Base-by-base conservation (phyloP, 2,888 invertebrate genomes). In the Lissocephala sabroskyi region DNA sequence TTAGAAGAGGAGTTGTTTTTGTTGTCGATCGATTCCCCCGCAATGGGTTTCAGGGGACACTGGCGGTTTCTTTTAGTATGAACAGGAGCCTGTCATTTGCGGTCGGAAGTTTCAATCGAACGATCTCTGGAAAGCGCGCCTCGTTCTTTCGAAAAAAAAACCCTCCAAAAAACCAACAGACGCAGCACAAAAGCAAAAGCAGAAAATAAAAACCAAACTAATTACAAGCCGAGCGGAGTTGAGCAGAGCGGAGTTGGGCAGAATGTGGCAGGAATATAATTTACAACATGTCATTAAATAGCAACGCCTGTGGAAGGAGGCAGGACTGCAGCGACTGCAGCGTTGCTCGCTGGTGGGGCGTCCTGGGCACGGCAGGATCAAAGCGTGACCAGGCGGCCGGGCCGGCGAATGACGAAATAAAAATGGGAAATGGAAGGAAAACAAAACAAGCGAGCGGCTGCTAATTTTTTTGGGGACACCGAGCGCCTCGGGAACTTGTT, bases 261-360 rank as follows among this genome's bases (percentile, higher is more conserved):
- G 36, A 49, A 54, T 19, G 30, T 32, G 10, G 32, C 41, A 41
- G 32, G 23, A 54, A 49, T 37, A 77, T 70, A 71, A 71, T 70
- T 71, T 71, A 77, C 70, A 74, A 66, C 77, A 77, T 73, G 64
- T 70, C 75, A 73, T 73, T 77, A 77, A 62, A 49, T 54, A 64
- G 71, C 66, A 66, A 73, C 71, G 71, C 75, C 78, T 77, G 53
- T 53, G 41, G 48, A 51, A 52, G 39, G 48, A 14, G 39, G 40
- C 9, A 26, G 41, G 9, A 43, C 33, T 43, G 43, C 32, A 33
- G 43, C 33, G 33, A 16, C 23, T 18, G n/a, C n/a, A 26, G 4
- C 19, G 10, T 16, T 35, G 23, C 32, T 16, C 26, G 19, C n/a
- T n/a, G 33, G 7, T 16, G n/a, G 35, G 35, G 14, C 35, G 16